phyloP scores from a whole-genome alignment of 2,113 vertebrate genomes.

The Circaetus cinerascens region DNA sequence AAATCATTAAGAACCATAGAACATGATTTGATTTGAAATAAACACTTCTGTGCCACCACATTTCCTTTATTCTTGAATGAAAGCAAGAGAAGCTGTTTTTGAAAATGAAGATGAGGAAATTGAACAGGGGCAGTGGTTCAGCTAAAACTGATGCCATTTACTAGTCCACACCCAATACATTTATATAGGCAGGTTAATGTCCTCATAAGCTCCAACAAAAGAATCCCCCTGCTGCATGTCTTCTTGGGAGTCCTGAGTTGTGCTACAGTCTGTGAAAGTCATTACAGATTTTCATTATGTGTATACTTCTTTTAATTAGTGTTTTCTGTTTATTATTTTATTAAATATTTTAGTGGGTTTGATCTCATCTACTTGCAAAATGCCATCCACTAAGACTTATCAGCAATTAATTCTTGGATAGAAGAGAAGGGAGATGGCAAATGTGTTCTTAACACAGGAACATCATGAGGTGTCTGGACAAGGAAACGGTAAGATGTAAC shows the following conservation, averaged over 20 bases:
- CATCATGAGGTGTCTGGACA: not conserved
- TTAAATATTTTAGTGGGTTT: not conserved
- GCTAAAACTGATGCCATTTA: not conserved
- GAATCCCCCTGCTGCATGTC: not conserved
- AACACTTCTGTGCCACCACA: not conserved
- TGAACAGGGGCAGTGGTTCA: not conserved
- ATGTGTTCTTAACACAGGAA: not conserved
- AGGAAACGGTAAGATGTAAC: not conserved
- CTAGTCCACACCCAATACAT: rapidly evolving
- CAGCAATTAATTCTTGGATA: not conserved
- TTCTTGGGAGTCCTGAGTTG: not conserved
- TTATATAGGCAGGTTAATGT: not conserved
- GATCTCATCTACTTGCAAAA: not conserved
- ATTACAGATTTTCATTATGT: not conserved
- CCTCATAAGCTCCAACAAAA: not conserved
- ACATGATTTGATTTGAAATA: not conserved
- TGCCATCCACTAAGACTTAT: not conserved
- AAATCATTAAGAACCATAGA: not conserved
- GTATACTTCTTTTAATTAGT: not conserved
- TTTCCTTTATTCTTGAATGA: not conserved
- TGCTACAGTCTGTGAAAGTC: not conserved
- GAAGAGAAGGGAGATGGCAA: not conserved
- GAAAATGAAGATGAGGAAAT: not conserved
- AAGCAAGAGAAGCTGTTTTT: not conserved
- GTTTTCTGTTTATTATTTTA: not conserved